Evolutionary conservation across 2,113 vertebrate genomes (phyloP).

Genomic region (Alouatta palliata): DNA sequence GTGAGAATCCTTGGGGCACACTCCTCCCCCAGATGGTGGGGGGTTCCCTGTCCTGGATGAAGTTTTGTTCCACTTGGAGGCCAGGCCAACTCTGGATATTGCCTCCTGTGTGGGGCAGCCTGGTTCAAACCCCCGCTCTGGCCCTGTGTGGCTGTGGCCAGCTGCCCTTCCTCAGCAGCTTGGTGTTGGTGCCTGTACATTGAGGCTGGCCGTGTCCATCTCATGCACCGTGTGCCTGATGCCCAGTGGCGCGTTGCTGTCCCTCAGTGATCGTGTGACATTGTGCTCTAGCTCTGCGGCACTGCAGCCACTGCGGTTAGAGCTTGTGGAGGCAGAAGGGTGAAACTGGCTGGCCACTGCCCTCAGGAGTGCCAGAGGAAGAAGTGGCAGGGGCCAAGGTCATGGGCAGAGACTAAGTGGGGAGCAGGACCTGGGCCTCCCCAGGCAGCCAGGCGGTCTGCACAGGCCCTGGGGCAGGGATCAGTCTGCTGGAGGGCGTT

Average conservation of each 20-base stretch:
- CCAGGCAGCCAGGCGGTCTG: rapidly evolving
- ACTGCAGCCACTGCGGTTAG: neutral
- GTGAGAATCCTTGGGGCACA: neutral
- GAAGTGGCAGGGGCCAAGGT: neutral
- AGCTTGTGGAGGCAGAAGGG: neutral
- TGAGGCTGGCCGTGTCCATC: rapidly evolving
- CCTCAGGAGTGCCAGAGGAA: neutral
- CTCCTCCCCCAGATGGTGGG: rapidly evolving
- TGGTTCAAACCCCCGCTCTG: neutral
- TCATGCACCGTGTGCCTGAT: neutral
- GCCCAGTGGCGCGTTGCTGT: rapidly evolving
- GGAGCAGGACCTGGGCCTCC: neutral
- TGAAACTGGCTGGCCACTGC: neutral
- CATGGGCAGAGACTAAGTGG: neutral
- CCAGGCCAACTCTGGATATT: rapidly evolving
- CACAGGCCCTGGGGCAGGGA: rapidly evolving
- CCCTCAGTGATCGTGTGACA: rapidly evolving
- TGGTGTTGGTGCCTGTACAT: rapidly evolving
- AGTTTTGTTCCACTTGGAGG: rapidly evolving
- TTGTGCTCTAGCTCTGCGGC: too few relatives aligned
- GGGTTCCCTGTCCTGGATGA: rapidly evolving
- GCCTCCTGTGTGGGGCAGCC: neutral
- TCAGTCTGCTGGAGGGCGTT: neutral
- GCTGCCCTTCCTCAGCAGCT: neutral
- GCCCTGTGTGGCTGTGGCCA: neutral